Conservation (phyloP, 1,140 invertebrate genomes). For the Bombus superbus region DNA sequence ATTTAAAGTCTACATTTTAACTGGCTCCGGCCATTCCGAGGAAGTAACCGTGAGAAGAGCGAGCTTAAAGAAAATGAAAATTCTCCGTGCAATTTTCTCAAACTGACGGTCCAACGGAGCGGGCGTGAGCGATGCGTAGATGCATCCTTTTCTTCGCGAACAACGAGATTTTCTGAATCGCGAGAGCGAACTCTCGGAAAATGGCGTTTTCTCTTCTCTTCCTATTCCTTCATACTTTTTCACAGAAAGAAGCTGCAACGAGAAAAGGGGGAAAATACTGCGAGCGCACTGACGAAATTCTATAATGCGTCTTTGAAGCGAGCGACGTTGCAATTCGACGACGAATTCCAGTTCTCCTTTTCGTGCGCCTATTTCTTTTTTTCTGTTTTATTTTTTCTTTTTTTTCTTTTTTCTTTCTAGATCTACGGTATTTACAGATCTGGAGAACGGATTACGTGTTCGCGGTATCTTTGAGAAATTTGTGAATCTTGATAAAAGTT, state of each 20-base stretch:
- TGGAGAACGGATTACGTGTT: no score
- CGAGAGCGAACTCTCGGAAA: neutral
- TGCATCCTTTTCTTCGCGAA: slow-evolving; percentile 9
- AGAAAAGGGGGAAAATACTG: neutral
- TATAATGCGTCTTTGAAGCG: slow-evolving; percentile 18
- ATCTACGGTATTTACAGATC: no score
- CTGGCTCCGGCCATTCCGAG: neutral
- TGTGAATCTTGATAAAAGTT: neutral
- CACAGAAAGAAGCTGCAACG: neutral
- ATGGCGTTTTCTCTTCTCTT: neutral
- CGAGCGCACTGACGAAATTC: slow-evolving; percentile 12
- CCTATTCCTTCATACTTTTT: neutral
- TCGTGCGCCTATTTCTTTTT: neutral
- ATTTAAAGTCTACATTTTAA: slow-evolving; percentile 12
- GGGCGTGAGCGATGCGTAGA: slow-evolving; percentile 5
- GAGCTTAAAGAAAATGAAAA: slow-evolving; percentile 36
- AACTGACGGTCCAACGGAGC: slow-evolving; percentile 12
- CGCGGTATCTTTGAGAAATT: neutral
- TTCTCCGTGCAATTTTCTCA: slow-evolving; percentile 13
- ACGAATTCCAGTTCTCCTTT: neutral
- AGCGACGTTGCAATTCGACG: neutral
- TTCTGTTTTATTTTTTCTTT: no score
- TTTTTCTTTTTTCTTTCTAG: no score
- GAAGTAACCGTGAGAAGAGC: neutral
- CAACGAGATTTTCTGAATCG: slow-evolving; percentile 29